These are phyloP conservation scores for Lasioglossum marginatum DNA, from an alignment of 2,888 invertebrate genomes.

Conservation along the genomic window DNA sequence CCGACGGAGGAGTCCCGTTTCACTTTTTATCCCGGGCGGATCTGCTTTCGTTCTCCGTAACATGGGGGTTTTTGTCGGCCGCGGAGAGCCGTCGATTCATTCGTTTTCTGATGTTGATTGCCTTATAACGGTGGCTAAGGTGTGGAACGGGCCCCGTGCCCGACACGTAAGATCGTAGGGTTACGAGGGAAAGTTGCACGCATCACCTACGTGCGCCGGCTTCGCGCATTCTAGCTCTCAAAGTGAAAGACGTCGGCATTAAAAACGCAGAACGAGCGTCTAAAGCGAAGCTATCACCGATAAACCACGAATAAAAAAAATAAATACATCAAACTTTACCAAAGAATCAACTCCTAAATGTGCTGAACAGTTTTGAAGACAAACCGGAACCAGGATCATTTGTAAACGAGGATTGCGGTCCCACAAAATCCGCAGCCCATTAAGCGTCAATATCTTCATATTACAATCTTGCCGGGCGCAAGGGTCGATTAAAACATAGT, in stretches of 20 bases:
- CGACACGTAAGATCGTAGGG: slow-evolving; percentile 73
- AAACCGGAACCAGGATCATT: neutral
- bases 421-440: neutral
- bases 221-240: slow-evolving; percentile 80
- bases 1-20: neutral
- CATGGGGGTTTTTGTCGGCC: neutral
- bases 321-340: neutral
- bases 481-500: neutral
- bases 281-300: too few relatives aligned
- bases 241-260: slow-evolving; percentile 79
- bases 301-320: neutral
- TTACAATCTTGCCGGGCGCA: neutral
- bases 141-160: slow-evolving; percentile 54
- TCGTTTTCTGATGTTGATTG: slow-evolving; percentile 46
- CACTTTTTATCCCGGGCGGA: slow-evolving; percentile 17
- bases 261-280: slow-evolving; percentile 54
- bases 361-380: neutral
- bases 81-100: slow-evolving; percentile 32
- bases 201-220: slow-evolving; percentile 77
- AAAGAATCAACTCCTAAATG: neutral
- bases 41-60: slow-evolving; percentile 17
- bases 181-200: slow-evolving; percentile 79
- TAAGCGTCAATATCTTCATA: neutral
- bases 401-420: neutral
- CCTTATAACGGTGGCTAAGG: slow-evolving; percentile 31